Base-by-base conservation (phyloP, 2,797 vertebrate species). In the Sebastes jordani region DNA sequence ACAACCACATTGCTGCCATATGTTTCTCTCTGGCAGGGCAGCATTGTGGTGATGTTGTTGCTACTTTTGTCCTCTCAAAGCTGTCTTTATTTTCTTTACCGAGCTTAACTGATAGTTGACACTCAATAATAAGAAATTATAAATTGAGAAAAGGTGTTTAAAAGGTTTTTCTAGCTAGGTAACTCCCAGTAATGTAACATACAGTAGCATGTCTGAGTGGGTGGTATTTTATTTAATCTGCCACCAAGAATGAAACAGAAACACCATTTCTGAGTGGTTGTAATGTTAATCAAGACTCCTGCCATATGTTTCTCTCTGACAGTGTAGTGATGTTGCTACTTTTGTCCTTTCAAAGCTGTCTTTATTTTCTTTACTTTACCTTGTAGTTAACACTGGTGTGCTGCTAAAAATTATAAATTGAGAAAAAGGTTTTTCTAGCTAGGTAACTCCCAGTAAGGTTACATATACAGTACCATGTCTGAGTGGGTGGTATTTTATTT, bases 1-100 rank as follows among this genome's bases (percentile, higher is more conserved):
- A 76, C 66, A 70, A 89, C 86, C 87, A 80, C 70, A 75, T 59
- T 82, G 38, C 77, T 78, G 59, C 76, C 72, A 84, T 82, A 80
- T 84, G 82, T 81, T 74, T 81, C 54, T 25, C 42, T 42, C 14
- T 72, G 65, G 23, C 64, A 74, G 71, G 30, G 49, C 13, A 73
- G 46, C 71, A 34, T 60, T 10, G 23, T 63, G 56, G 29, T 34
- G 42, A 34, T 67, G 22, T 9, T 75, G 65, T 38, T 81, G 62
- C 59, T 78, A 70, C 62, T 85, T 83, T 87, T 83, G 71, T 80
- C 71, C 29, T 80, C 42, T 69, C 27, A 30, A 18, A 81, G 63
- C 66, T 75, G 72, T 52, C 22, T 49, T 66, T 55, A 32, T 82
- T 80, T 49, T 72, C 42, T 29, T 71, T 32, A 32, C 30, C 29